These are phyloP conservation scores for Anabas testudineus DNA, from an alignment of 2,797 vertebrate genomes.

Conservation along the genomic window DNA sequence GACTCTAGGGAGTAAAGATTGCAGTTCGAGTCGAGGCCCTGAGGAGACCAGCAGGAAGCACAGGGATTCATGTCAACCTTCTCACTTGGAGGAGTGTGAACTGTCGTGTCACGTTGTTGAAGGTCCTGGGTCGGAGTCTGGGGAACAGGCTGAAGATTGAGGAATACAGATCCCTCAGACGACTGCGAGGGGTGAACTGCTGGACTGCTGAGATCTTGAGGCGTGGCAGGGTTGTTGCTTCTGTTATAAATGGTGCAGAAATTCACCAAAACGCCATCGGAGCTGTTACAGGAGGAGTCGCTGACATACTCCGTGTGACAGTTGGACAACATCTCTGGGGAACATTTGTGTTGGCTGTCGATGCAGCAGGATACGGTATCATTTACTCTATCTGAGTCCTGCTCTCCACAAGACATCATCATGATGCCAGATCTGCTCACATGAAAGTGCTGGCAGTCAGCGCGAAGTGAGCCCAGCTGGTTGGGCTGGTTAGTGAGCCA, in stretches of 20 bases:
- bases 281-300: constrained; percentile 96
- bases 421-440: constrained; percentile 75
- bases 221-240: constrained; percentile 87
- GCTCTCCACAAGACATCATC: constrained; percentile 75
- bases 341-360: constrained; percentile 74
- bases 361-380: constrained; percentile 76
- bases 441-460: constrained; percentile 65
- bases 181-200: constrained; percentile 80
- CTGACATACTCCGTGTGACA: constrained; percentile 87
- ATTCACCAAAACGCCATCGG: constrained; percentile 93
- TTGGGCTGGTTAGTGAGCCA: constrained; percentile 64
- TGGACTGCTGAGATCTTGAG: constrained; percentile 84
- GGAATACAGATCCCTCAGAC: constrained; percentile 71
- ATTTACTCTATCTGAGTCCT: constrained; percentile 62
- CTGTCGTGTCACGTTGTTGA: constrained; percentile 34
- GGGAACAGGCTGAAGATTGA: constrained; percentile 73
- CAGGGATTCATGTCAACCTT: constrained; percentile 65
- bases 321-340: constrained; percentile 82
- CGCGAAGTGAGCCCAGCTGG: constrained; percentile 75
- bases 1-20: constrained; percentile 86
- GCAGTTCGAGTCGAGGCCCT: constrained; percentile 92
- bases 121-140: constrained; percentile 67
- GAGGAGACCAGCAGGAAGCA: constrained; percentile 82
- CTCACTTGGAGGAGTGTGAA: constrained; percentile 66
- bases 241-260: constrained; percentile 95